phyloP scores from a whole-genome alignment of 2,113 vertebrate genomes.

The Cygnus buccinator region DNA sequence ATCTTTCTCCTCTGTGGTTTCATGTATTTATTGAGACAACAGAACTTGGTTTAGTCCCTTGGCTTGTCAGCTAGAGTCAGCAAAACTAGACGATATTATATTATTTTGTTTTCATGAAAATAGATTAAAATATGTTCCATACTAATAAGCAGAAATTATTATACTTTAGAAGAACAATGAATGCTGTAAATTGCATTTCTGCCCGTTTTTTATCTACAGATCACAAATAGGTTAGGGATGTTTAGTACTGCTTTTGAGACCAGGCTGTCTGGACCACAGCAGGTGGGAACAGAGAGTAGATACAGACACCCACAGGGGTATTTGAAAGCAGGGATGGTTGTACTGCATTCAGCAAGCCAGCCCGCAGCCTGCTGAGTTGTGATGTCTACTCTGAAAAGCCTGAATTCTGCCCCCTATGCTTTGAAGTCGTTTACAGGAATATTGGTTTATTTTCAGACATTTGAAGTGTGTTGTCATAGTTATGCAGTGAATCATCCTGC shows the following conservation, averaged over 20 bases:
- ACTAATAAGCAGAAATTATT: not conserved
- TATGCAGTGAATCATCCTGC: constrained; percentile 13
- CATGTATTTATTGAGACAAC: not conserved
- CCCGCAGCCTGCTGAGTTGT: not conserved
- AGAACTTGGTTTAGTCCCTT: not conserved
- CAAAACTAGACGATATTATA: not conserved
- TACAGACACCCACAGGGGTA: not conserved
- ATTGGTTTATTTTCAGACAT: not conserved
- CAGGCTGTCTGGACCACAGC: not conserved
- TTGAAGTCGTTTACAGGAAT: not conserved
- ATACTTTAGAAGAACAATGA: not conserved
- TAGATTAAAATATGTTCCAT: not conserved
- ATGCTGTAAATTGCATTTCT: not conserved
- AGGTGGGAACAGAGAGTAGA: not conserved
- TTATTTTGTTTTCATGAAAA: not conserved
- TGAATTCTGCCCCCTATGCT: not conserved
- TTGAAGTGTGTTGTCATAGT: constrained; percentile 18
- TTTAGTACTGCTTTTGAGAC: not conserved
- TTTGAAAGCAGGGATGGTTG: not conserved
- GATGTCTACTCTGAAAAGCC: not conserved
- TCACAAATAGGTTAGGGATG: not conserved
- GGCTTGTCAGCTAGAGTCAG: not conserved
- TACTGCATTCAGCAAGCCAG: not conserved
- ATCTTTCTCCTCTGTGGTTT: not conserved
- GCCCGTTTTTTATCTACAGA: not conserved